These are phyloP conservation scores for Neotoma lepida DNA, from an alignment of 2,113 vertebrate genomes.

Conservation along the genomic window DNA sequence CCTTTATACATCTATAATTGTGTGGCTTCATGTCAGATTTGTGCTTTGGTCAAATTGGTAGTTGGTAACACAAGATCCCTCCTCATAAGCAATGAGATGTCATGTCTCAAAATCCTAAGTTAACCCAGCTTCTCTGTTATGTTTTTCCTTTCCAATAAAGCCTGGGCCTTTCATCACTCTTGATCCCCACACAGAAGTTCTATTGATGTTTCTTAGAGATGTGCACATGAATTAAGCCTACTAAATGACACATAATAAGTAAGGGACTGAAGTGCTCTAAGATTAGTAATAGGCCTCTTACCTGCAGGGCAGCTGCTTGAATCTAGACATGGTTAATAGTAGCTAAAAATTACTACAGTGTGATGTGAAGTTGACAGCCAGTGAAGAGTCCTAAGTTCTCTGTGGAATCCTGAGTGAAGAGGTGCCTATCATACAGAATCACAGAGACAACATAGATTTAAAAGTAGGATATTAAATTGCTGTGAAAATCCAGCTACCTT, in stretches of 20 bases:
- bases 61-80: background rate
- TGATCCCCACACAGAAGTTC: conserved; percentile 28
- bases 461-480: background rate
- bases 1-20: background rate
- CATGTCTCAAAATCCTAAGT: background rate
- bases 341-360: conserved; percentile 63
- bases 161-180: background rate
- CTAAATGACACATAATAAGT: conserved; percentile 59
- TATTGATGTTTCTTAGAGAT: conserved; percentile 52
- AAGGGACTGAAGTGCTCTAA: conserved; percentile 15
- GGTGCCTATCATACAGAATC: background rate
- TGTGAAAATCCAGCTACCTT: background rate
- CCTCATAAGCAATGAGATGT: background rate
- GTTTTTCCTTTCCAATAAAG: conserved; percentile 53
- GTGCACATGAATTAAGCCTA: conserved; percentile 35
- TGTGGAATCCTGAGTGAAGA: conserved; percentile 4
- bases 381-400: background rate
- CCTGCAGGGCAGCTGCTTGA: conserved; percentile 56
- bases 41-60: background rate
- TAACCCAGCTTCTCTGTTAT: background rate
- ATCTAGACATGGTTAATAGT: conserved; percentile 52
- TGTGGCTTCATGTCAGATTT: background rate
- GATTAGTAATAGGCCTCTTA: conserved; percentile 62
- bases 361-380: conserved; percentile 36
- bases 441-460: background rate